These are phyloP conservation scores for Crenichthys baileyi DNA, from an alignment of 2,797 vertebrate species.

Conservation along the genomic window DNA sequence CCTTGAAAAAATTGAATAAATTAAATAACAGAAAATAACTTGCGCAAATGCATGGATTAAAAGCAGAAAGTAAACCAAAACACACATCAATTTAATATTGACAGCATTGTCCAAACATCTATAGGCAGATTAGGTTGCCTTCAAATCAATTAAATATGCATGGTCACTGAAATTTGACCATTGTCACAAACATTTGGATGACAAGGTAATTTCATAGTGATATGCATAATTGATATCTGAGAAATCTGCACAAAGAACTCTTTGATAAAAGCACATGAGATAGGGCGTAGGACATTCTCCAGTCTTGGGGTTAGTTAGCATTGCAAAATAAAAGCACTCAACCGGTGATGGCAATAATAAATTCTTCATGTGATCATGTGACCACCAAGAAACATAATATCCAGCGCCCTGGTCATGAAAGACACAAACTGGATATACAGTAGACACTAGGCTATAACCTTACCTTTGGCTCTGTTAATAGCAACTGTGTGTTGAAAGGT, in stretches of 20 bases:
- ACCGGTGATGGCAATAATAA: constrained; percentile 43
- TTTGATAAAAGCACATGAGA: constrained; percentile 24
- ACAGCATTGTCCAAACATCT: not conserved
- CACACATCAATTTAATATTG: not conserved
- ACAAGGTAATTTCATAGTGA: constrained; percentile 37
- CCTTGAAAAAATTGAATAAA: not conserved
- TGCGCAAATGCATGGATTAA: not conserved
- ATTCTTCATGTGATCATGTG: constrained; percentile 57
- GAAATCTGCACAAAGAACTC: constrained; percentile 23
- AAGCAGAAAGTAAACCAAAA: not conserved
- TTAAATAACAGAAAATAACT: not conserved
- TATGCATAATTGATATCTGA: constrained; percentile 34
- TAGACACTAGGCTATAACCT: constrained; percentile 57
- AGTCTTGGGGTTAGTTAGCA: constrained; percentile 20
- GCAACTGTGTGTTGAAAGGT: constrained; percentile 53
- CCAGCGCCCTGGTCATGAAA: constrained; percentile 6
- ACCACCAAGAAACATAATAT: constrained; percentile 50
- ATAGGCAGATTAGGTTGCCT: not conserved
- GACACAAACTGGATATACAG: constrained; percentile 4
- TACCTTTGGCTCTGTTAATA: constrained; percentile 62
- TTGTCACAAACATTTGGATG: constrained; percentile 9
- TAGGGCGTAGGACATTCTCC: constrained; percentile 15
- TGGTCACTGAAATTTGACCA: not conserved
- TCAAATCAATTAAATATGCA: not conserved
- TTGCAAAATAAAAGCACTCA: constrained; percentile 50